phyloP scores from a whole-genome alignment of 2,797 vertebrate genomes.

The Chloroceryle amazona region DNA sequence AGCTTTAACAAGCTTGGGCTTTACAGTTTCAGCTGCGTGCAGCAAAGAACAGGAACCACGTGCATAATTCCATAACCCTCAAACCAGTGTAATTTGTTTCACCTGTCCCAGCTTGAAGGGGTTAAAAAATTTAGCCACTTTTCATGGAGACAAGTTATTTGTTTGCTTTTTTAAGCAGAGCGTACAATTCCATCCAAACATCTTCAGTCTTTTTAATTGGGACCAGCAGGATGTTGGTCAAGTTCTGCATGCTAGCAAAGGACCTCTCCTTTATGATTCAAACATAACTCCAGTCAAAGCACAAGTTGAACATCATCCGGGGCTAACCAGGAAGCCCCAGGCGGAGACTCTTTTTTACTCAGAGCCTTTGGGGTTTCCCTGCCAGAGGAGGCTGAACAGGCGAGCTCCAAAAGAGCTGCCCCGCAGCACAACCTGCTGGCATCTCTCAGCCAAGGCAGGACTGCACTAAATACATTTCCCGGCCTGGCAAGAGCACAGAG shows the following conservation, averaged over 20 bases:
- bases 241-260: not conserved
- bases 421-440: slow-evolving; percentile 64
- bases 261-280: not conserved
- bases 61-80: not conserved
- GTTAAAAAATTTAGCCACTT: slow-evolving; percentile 6
- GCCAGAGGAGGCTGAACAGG: not conserved
- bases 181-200: not conserved
- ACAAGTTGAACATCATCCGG: not conserved
- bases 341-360: not conserved
- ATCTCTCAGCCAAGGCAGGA: slow-evolving; percentile 16
- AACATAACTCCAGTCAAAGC: not conserved
- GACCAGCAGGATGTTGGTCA: not conserved
- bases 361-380: not conserved
- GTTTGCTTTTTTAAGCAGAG: not conserved
- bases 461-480: not conserved
- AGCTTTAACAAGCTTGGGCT: not conserved
- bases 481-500: not conserved
- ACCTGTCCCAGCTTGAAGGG: not conserved
- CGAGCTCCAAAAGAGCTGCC: not conserved
- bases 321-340: not conserved
- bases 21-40: not conserved
- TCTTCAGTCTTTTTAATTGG: not conserved
- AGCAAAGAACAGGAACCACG: not conserved
- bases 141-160: not conserved
- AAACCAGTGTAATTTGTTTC: not conserved